phyloP scores from a whole-genome alignment of 1,140 invertebrate genomes.

The Cecropterus lyciades region DNA sequence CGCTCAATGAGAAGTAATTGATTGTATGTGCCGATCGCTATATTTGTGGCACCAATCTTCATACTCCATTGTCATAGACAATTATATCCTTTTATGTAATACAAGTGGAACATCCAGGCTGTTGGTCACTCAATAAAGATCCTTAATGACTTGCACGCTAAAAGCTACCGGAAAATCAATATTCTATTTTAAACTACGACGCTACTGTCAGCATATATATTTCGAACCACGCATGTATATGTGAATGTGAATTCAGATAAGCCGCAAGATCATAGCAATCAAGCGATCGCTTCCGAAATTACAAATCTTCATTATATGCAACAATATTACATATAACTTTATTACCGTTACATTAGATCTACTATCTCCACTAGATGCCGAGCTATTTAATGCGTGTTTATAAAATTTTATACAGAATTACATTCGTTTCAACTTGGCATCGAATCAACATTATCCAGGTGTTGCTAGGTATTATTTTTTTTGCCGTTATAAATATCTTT shows the following conservation, averaged over 20 bases:
- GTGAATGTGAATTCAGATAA: constrained; percentile 2
- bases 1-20: constrained; percentile 77
- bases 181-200: constrained; percentile 29
- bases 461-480: constrained; percentile 8
- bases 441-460: constrained; percentile 24
- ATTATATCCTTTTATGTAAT: constrained; percentile 16
- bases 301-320: background rate
- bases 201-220: constrained; percentile 9
- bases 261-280: constrained; percentile 5
- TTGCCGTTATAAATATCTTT: background rate
- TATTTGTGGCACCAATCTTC: constrained; percentile 40
- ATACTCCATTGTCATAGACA: constrained; percentile 21
- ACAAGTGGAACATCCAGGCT: background rate
- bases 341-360: background rate
- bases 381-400: constrained; percentile 4
- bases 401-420: constrained; percentile 3
- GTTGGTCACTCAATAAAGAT: constrained; percentile 20
- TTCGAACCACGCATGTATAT: background rate
- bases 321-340: background rate
- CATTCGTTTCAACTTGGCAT: constrained; percentile 22
- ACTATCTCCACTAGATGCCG: background rate
- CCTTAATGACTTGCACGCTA: constrained; percentile 15
- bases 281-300: background rate
- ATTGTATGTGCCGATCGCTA: constrained; percentile 55
- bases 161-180: constrained; percentile 27